These are phyloP conservation scores for Pyrrhia umbra DNA, from an alignment of 2,888 invertebrate genomes.

Conservation along the genomic window DNA sequence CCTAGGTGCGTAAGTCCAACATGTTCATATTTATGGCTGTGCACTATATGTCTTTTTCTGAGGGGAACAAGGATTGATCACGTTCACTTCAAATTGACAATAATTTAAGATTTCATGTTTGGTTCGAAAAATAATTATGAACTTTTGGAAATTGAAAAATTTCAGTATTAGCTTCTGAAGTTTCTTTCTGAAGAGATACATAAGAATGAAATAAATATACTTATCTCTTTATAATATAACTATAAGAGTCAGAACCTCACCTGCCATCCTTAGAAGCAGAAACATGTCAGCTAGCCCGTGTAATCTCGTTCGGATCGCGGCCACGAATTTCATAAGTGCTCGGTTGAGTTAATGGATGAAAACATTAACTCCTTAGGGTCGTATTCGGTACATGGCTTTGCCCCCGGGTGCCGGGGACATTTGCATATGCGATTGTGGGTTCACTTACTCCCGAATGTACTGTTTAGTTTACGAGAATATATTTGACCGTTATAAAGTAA, in stretches of 20 bases:
- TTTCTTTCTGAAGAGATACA: too few relatives aligned
- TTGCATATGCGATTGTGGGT: conserved; percentile 77
- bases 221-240: not conserved
- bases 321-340: conserved; percentile 88
- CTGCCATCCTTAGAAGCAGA: conserved; percentile 77
- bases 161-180: too few relatives aligned
- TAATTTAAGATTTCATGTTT: too few relatives aligned
- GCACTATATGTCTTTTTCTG: too few relatives aligned
- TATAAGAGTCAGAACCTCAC: not conserved
- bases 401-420: conserved; percentile 64
- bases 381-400: conserved; percentile 57
- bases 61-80: too few relatives aligned
- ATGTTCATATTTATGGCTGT: too few relatives aligned
- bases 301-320: conserved; percentile 87
- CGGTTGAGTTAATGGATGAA: conserved; percentile 86
- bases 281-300: conserved; percentile 83
- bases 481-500: conserved; percentile 41
- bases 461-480: conserved; percentile 45
- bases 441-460: conserved; percentile 54
- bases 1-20: too few relatives aligned
- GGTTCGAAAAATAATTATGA: too few relatives aligned
- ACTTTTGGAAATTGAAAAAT: too few relatives aligned
- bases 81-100: too few relatives aligned
- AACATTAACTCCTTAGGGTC: conserved; percentile 85
- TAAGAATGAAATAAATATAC: too few relatives aligned